Evolutionary conservation across 92 coral and sea anemone species (phyloP), one percentile per base, ranked within the genome.

Genomic region (Ricordea florida): DNA sequence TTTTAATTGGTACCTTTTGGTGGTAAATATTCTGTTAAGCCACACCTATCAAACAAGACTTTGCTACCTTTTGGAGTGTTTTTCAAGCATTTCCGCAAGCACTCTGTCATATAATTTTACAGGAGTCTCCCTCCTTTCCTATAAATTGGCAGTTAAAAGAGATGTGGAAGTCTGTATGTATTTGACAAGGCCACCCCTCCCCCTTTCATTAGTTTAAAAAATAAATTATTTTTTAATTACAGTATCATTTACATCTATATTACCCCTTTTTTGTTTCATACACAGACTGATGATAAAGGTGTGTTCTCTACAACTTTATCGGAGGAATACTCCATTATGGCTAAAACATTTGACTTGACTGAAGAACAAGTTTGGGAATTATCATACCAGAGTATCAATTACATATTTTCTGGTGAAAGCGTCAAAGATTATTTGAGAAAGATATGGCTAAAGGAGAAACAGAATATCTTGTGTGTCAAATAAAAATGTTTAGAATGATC

Each of bases 251-350:
- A n/a, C n/a, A 10, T 10, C 59, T 11, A 42, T 4, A 25, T 25
- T 14, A 1, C 7, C 2, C 14, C 21, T 6, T 24, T 31, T 40
- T 63, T 17, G 21, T 61, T 26, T 9, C 2, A 3, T 72, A 17
- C 37, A 53, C 84, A 93, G 98, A 93, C 98, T 28, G 98, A 93
- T 52, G 98, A 93, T 72, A 93, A 93, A 58, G 98, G 98, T 21
- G 98, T 91, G 35, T 93, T 93, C 46, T 66, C 89, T 6, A 91
- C 93, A 31, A 78, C 86, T 10, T 44, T 93, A 41, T 93, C 98
- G 52, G 74, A 90, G 38, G 98, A 93, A 38, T 93, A 87, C 42
- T 56, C 62, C 27, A 40, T 91, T 0, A 82, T 77, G 74, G 96
- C 93, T 27, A 74, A 60, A 20, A 73, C 90, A 11, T 80, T 91